phyloP scores from a whole-genome alignment of 2,797 vertebrate genomes.

The Hypotaenidia philippensis region DNA sequence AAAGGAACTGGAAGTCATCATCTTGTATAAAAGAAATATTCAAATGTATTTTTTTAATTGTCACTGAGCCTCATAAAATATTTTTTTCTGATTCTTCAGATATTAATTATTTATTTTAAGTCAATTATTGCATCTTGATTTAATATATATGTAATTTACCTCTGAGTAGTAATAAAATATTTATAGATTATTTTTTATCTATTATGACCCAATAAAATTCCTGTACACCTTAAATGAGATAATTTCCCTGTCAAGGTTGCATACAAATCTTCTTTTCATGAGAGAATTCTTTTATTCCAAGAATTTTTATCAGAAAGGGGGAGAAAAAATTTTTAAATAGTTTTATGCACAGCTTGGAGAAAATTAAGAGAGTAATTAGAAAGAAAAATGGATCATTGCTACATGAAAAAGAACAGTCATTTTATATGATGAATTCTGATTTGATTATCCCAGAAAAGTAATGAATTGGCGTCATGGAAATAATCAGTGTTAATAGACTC shows the following conservation, averaged over 20 bases:
- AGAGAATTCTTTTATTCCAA: background rate
- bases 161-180: background rate
- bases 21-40: background rate
- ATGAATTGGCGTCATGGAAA: slow-evolving; percentile 47
- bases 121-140: background rate
- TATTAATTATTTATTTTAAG: slow-evolving; percentile 21
- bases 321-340: background rate
- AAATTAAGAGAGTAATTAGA: slow-evolving; percentile 63
- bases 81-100: background rate
- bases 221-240: background rate
- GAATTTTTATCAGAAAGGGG: background rate
- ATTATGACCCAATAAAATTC: background rate
- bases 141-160: background rate
- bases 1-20: background rate
- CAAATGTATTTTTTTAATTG: background rate
- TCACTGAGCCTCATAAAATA: background rate
- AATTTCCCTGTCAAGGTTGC: background rate
- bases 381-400: slow-evolving; percentile 66
- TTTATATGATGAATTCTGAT: slow-evolving; percentile 72
- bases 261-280: background rate
- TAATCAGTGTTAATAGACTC: slow-evolving; percentile 64
- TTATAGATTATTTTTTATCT: background rate
- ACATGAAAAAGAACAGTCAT: slow-evolving; percentile 50
- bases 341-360: background rate
- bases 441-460: slow-evolving; percentile 67